These are phyloP conservation scores for Temnothorax ravouxi DNA, from an alignment of 2,888 invertebrate genomes.

Conservation along the genomic window DNA sequence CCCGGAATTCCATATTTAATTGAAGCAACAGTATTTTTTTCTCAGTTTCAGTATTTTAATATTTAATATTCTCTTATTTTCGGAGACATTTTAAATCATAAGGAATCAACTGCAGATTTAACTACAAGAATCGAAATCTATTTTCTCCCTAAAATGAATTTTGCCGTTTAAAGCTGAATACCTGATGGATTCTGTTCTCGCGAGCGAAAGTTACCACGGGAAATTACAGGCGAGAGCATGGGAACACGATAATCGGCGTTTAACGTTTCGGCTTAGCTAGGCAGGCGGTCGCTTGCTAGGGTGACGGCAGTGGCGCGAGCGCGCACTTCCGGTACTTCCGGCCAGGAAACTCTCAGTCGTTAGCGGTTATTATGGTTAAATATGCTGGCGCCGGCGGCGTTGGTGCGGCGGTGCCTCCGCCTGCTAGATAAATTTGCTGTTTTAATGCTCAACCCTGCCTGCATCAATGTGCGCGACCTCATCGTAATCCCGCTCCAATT, in stretches of 20 bases:
- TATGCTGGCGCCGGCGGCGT: slow-evolving; percentile 67
- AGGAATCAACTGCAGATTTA: not conserved
- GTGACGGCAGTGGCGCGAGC: slow-evolving; percentile 59
- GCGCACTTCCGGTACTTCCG: slow-evolving; percentile 77
- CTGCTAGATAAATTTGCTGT: slow-evolving; percentile 65
- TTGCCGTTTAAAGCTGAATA: slow-evolving; percentile 6
- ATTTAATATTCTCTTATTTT: not conserved
- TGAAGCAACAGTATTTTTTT: too few species aligned
- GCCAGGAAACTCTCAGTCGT: slow-evolving; percentile 79
- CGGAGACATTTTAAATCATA: not conserved
- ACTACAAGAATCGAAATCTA: not conserved
- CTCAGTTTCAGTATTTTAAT: not conserved
- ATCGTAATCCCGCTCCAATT: slow-evolving; percentile 28
- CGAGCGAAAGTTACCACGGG: slow-evolving; percentile 65
- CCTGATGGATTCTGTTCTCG: not conserved
- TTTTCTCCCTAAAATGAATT: not conserved
- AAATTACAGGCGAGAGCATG: slow-evolving; percentile 70
- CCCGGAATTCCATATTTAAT: too few species aligned
- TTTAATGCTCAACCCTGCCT: slow-evolving; percentile 37
- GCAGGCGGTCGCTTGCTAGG: slow-evolving; percentile 75
- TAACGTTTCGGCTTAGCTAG: slow-evolving; percentile 80
- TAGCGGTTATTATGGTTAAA: slow-evolving; percentile 82
- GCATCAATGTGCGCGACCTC: slow-evolving; percentile 23
- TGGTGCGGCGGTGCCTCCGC: slow-evolving; percentile 5
- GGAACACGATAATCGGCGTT: slow-evolving; percentile 79